These are phyloP conservation scores for Seriola rivoliana DNA, from an alignment of 2,113 vertebrate species.

Conservation along the genomic window DNA sequence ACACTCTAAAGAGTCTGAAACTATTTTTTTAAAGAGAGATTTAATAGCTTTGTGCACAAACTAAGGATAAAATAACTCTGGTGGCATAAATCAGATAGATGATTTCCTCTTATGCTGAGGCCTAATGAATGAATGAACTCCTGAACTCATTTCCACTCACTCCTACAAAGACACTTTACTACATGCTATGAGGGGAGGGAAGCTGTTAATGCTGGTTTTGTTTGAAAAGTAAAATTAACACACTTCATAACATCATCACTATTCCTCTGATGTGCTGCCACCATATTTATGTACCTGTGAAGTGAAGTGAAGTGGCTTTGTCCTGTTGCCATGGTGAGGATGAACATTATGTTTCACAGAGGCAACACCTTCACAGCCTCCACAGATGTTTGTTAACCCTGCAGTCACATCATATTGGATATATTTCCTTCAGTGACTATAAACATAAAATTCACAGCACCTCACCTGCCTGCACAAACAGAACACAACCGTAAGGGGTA, in stretches of 20 bases:
- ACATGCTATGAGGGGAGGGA: neutral
- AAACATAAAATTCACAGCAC: slow-evolving; percentile 8
- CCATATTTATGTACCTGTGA: neutral
- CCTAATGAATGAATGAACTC: neutral
- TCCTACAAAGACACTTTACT: neutral
- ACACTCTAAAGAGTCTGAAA: neutral
- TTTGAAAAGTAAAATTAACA: neutral
- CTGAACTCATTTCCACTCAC: neutral
- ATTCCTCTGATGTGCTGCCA: neutral
- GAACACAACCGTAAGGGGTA: neutral
- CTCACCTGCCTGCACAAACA: neutral
- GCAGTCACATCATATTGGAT: neutral
- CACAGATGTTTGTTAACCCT: slow-evolving; percentile 25
- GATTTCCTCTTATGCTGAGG: neutral
- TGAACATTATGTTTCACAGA: slow-evolving; percentile 17
- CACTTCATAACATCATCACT: neutral
- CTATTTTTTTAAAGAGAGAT: neutral
- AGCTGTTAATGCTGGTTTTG: neutral
- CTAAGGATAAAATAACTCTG: too few relatives aligned
- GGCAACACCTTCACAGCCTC: slow-evolving; percentile 12
- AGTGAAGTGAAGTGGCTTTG: neutral
- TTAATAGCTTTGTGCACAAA: neutral
- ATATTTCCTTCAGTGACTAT: neutral
- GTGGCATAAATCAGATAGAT: neutral
- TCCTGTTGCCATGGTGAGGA: slow-evolving; percentile 66